Evolutionary conservation across 2,888 invertebrate genomes (phyloP), one percentile per base, ranked within the genome.

Genomic region (Plagodis pulveraria): DNA sequence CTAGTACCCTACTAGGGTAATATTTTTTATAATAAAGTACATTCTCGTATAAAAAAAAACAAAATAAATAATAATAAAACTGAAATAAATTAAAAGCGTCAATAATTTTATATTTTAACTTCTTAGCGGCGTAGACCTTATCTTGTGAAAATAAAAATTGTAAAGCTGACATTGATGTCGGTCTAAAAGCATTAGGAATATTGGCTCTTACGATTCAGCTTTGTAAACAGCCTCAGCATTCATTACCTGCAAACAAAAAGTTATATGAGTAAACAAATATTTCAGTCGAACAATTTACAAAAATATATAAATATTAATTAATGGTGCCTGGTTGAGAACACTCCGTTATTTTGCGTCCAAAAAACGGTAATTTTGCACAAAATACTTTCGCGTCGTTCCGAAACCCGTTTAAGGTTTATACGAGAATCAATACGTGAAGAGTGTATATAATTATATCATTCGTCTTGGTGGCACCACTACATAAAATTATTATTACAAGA

Each of bases 321-420:
- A 32, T 8, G n/a, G n/a, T 43, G 32, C 11, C 46, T 34, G 34
- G 34, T 10, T 48, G 42, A 40, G 11, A 10, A 33, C 12, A 5
- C 34, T n/a, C 54, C 47, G 54, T 54, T 54, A 47, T 48, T 46
- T 48, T 42, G 34, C 5, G 42, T 10, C 36, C 22, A 53, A 33
- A 52, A 52, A 54, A 54, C 47, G 47, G 47, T 48, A 48, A 34
- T 54, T 48, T 48, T 9, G 36, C n/a, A n/a, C n/a, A 54, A 54
- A 54, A 47, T 12, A 47, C 47, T 46, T 10, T 41, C 12, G 46
- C 33, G 42, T 33, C 43, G 36, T 22, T 34, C 33, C 5, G 6
- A 41, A 41, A 53, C 11, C 43, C 43, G 44, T n/a, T 50, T 43
- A 35, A 12, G 42, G 45, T 34, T 40, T 33, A 7, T 11, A 12